A percentile compares a stretch with the other conserved stretches of the same genome.
These are phyloP conservation scores for Riparia riparia DNA, from an alignment of 2,113 vertebrate species.

Conservation along the genomic window DNA sequence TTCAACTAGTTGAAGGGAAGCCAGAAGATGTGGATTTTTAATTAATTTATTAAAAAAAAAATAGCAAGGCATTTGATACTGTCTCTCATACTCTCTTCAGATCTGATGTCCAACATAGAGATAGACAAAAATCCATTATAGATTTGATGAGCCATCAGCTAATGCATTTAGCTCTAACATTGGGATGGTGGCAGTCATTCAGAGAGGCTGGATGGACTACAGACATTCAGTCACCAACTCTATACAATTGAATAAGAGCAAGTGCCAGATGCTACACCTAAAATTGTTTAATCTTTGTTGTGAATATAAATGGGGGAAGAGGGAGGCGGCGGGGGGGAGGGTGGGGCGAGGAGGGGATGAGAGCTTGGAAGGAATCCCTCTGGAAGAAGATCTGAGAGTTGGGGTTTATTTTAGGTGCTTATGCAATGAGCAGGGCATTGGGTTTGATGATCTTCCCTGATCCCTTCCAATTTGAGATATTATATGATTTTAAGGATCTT, in stretches of 20 bases:
- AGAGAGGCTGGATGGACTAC: neutral
- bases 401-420: neutral
- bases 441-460: neutral
- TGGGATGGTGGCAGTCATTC: neutral
- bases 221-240: neutral
- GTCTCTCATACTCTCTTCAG: neutral
- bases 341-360: no score
- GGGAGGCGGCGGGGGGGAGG: no score
- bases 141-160: rapidly evolving
- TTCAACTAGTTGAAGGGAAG: neutral
- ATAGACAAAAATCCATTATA: neutral
- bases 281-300: neutral
- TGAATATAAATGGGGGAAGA: rapidly evolving
- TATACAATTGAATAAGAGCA: neutral
- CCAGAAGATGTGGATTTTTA: no score
- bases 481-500: neutral
- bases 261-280: neutral
- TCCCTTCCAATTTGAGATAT: neutral
- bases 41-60: no score
- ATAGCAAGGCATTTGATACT: neutral
- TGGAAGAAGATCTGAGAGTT: neutral
- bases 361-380: rapidly evolving
- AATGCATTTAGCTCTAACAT: neutral
- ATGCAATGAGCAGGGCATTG: neutral
- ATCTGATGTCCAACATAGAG: neutral